Base-by-base conservation (phyloP, 2,888 invertebrate species). In the Zygothrica quintamaculata region DNA sequence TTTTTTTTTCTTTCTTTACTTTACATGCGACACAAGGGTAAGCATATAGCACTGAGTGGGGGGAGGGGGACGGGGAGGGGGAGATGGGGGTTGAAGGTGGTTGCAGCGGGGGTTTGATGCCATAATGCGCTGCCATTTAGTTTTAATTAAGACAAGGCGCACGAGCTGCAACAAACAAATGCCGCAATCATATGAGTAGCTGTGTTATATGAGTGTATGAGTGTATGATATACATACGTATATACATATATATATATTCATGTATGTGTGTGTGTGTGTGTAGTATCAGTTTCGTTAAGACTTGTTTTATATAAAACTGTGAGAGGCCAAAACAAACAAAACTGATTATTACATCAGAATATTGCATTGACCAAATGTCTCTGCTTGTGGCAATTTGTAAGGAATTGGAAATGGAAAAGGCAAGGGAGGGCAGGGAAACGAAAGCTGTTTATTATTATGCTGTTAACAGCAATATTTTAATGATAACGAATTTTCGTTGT, bases 311-410 rank as follows among this genome's bases (percentile, higher is more conserved):
- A 22, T 22, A 22, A 22, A 5, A 5, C 18, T 2, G 3, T 22
- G 18, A 26, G 34, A 26, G 51, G 9, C 9, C 3, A 15, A 25
- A 26, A n/a, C n/a, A n/a, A n/a, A n/a, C n/a, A n/a, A 40, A 39
- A 50, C 42, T 58, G 37, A 50, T 43, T 60, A 71, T 84, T 81
- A 72, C 82, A 56, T 81, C 79, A n/a, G n/a, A n/a, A 81, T 48
- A 61, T 12, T 25, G 59, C 61, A 58, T 43, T 33, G 11, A 2
- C 18, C 22, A 25, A 22, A 18, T n/a, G 16, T 16, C 13, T 11
- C 7, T 13, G 50, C 25, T 42, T 33, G 1, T 7, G 29, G 60
- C 52, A 22, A 22, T 5, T 5, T 22, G 18, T 3, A 22, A 22
- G 18, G 18, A 22, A 22, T 22, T 22, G 18, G 18, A n/a, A n/a